These are phyloP conservation scores for Phlogophora meticulosa DNA, from an alignment of 2,888 invertebrate genomes.

Conservation along the genomic window DNA sequence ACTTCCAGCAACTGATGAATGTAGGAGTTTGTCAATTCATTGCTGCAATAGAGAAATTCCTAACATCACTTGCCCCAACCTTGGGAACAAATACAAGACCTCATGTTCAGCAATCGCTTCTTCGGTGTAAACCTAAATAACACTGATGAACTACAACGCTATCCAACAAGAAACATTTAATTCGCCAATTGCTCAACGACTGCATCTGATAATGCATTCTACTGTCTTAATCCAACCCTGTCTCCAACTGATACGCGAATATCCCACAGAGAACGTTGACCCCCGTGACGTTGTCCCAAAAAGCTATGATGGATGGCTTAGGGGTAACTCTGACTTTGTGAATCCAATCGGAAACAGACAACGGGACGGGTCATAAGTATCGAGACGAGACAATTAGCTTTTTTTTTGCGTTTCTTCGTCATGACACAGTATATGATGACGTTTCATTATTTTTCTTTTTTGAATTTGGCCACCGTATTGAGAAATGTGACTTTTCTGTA, in stretches of 20 bases:
- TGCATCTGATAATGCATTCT: conserved; percentile 7
- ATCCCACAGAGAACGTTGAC: conserved; percentile 45
- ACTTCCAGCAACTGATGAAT: no score
- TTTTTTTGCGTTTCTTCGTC: conserved; percentile 33
- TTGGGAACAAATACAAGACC: no score
- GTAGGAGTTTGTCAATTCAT: no score
- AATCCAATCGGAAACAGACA: conserved; percentile 54
- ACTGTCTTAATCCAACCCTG: conserved; percentile 48
- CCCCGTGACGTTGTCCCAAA: conserved; percentile 53
- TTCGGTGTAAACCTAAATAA: no score
- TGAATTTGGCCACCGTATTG: no score
- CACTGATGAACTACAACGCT: no score
- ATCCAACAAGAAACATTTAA: neutral
- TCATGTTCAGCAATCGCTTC: neutral
- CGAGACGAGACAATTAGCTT: conserved; percentile 31
- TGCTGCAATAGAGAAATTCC: no score
- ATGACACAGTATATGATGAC: neutral
- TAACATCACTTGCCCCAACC: no score
- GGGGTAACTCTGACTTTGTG: conserved; percentile 47
- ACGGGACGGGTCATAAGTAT: conserved; percentile 49
- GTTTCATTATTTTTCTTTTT: conserved; percentile 1
- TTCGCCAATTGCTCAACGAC: neutral
- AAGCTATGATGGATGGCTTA: conserved; percentile 64
- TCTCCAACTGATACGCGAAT: conserved; percentile 37
- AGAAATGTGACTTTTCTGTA: no score